A percentile compares a stretch with the other conserved stretches of the same genome.
Evolutionary conservation across 1,140 invertebrate genomes (phyloP).

Genomic region (Epicauta chinensis): DNA sequence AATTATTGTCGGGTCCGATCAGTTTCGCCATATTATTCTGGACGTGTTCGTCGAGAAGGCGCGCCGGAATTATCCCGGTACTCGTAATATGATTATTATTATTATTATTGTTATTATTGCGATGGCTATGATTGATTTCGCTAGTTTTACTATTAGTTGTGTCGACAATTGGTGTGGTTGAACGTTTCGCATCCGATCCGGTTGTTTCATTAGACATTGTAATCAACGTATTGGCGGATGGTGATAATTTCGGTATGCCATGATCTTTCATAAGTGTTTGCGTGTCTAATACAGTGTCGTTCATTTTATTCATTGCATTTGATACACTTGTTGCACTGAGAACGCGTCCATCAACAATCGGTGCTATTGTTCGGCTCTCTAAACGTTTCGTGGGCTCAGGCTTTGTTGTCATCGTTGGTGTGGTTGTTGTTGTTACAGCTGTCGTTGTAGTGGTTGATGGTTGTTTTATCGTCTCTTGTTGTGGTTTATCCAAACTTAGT

Average conservation of each 20-base stretch:
- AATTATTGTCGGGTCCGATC: slow-evolving; percentile 23
- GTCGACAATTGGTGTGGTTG: slow-evolving; percentile 5
- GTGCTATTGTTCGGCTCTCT: slow-evolving; percentile 23
- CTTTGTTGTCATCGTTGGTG: no score
- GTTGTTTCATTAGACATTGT: slow-evolving; percentile 21
- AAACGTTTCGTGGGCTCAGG: not conserved
- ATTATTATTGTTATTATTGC: slow-evolving; percentile 9
- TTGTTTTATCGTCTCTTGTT: not conserved
- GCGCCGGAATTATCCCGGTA: slow-evolving; percentile 22
- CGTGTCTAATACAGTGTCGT: slow-evolving; percentile 40
- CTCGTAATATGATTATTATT: slow-evolving; percentile 24
- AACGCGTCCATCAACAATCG: slow-evolving; percentile 35
- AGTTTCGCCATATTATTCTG: slow-evolving; percentile 33
- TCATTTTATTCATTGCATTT: slow-evolving; percentile 41
- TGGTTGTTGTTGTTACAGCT: no score
- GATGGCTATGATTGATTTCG: slow-evolving; percentile 10
- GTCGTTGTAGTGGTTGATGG: not conserved
- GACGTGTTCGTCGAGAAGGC: slow-evolving; percentile 23
- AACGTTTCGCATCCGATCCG: slow-evolving; percentile 20
- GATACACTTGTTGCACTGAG: slow-evolving; percentile 41
- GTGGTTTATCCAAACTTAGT: not conserved
- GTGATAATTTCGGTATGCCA: slow-evolving; percentile 30
- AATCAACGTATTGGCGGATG: slow-evolving; percentile 28
- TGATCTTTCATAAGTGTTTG: slow-evolving; percentile 38
- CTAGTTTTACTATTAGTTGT: no score